Evolutionary conservation across 2,888 invertebrate genomes (phyloP).

Genomic region (Ernsta delagoae): DNA sequence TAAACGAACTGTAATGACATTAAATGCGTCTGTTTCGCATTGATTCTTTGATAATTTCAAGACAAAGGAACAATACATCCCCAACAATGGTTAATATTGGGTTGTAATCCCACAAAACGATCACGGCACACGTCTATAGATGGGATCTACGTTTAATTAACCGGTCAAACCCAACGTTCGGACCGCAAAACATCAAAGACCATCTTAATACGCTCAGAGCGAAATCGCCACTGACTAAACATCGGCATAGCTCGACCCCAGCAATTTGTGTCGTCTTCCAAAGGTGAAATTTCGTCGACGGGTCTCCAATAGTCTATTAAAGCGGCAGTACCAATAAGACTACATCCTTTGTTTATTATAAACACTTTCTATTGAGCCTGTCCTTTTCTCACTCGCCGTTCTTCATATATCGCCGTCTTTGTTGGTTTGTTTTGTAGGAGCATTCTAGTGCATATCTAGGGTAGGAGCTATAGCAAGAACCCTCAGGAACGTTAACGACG

Average conservation of each 20-base stretch:
- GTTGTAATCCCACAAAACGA: constrained; percentile 58
- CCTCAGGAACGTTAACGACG: constrained; percentile 82
- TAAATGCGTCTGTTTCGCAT: neutral
- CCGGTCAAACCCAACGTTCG: constrained; percentile 68
- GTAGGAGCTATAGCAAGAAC: constrained; percentile 65
- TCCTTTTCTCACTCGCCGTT: constrained; percentile 50
- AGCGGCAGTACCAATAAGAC: constrained; percentile 78
- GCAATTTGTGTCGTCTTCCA: constrained; percentile 68
- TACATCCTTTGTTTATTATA: constrained; percentile 83
- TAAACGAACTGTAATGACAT: no score
- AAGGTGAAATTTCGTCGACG: constrained; percentile 67
- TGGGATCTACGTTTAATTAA: constrained; percentile 74
- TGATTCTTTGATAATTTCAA: neutral
- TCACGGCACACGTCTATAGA: constrained; percentile 62
- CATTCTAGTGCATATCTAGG: constrained; percentile 78
- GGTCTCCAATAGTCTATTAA: constrained; percentile 76
- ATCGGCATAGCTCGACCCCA: constrained; percentile 63
- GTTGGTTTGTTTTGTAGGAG: constrained; percentile 69
- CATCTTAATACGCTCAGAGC: constrained; percentile 79
- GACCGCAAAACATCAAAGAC: constrained; percentile 80
- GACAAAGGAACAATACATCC: constrained; percentile 48
- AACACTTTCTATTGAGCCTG: constrained; percentile 71
- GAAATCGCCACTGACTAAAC: constrained; percentile 72
- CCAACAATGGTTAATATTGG: constrained; percentile 50
- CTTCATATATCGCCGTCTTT: constrained; percentile 53